A percentile compares a stretch with the other conserved stretches of the same genome.
These are phyloP conservation scores for Archocentrus centrarchus DNA, from an alignment of 2,113 vertebrate species.

Conservation along the genomic window DNA sequence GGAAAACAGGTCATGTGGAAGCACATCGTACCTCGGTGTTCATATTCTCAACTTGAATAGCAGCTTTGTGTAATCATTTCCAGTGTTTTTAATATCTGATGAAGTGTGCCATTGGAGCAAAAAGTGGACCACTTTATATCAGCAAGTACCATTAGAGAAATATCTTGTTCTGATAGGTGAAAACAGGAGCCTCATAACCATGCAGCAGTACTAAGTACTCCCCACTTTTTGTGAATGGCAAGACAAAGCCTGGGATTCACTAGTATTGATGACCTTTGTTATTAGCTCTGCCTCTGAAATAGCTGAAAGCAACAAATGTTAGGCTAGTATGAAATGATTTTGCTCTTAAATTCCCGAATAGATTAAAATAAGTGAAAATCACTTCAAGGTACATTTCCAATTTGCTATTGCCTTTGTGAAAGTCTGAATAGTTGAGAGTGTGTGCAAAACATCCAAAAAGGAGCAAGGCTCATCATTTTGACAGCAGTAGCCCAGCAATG, in stretches of 20 bases:
- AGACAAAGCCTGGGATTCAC: slow-evolving; percentile 6
- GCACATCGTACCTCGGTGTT: slow-evolving; percentile 5
- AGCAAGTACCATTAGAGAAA: slow-evolving; percentile 62
- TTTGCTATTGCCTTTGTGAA: slow-evolving; percentile 25
- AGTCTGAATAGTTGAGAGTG: not conserved
- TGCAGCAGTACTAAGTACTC: slow-evolving; percentile 30
- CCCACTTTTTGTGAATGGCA: slow-evolving; percentile 28
- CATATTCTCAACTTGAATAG: slow-evolving; percentile 25
- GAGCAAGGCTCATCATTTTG: slow-evolving; percentile 9
- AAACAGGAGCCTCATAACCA: slow-evolving; percentile 16
- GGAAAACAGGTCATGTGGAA: slow-evolving; percentile 20
- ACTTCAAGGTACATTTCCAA: not conserved
- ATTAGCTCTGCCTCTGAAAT: not conserved
- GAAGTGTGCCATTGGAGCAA: slow-evolving; percentile 28
- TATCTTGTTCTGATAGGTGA: slow-evolving; percentile 19
- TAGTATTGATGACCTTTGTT: slow-evolving; percentile 21
- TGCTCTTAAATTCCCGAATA: slow-evolving; percentile 21
- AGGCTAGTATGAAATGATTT: slow-evolving; percentile 9
- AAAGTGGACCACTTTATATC: slow-evolving; percentile 60
- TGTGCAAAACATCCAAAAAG: slow-evolving; percentile 19
- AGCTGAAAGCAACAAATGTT: not conserved
- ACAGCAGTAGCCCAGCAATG: not conserved
- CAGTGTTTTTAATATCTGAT: slow-evolving; percentile 64
- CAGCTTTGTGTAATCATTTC: slow-evolving; percentile 38
- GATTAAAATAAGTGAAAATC: slow-evolving; percentile 15